Conservation (phyloP, 2,888 invertebrate genomes). For the Heliconius cydno region DNA sequence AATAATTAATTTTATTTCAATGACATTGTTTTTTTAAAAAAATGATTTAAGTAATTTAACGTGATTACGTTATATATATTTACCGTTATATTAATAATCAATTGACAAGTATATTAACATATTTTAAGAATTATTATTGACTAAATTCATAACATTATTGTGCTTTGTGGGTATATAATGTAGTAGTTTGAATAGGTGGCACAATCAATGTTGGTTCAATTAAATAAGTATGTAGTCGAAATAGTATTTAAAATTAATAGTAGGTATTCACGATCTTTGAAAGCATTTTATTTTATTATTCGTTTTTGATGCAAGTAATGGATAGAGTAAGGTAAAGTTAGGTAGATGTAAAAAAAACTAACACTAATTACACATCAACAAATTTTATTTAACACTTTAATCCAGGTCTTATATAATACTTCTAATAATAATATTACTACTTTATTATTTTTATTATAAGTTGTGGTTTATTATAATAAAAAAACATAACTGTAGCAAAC, state of each 20-base stretch:
- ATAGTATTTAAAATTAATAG: no score
- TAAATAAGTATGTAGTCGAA: background rate
- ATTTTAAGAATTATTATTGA: background rate
- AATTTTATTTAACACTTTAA: conserved; percentile 41
- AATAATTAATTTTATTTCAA: no score
- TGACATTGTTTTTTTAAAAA: no score
- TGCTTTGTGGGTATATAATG: background rate
- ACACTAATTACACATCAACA: conserved; percentile 36
- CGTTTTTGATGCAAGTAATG: no score
- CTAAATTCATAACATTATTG: no score
- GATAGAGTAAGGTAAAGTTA: no score
- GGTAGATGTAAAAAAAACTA: conserved; percentile 16
- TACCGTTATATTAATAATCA: no score
- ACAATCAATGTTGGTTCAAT: background rate
- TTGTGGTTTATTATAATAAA: background rate
- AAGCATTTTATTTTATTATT: no score
- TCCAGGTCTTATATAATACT: conserved; percentile 29
- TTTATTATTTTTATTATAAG: background rate
- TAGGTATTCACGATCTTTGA: no score
- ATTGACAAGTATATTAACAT: background rate
- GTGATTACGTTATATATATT: no score
- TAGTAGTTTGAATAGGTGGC: no score
- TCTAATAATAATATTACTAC: background rate
- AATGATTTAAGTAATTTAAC: no score
- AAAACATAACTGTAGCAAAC: background rate